phyloP scores from a whole-genome alignment of 2,113 vertebrate species.

The Melanerpes aurifrons region DNA sequence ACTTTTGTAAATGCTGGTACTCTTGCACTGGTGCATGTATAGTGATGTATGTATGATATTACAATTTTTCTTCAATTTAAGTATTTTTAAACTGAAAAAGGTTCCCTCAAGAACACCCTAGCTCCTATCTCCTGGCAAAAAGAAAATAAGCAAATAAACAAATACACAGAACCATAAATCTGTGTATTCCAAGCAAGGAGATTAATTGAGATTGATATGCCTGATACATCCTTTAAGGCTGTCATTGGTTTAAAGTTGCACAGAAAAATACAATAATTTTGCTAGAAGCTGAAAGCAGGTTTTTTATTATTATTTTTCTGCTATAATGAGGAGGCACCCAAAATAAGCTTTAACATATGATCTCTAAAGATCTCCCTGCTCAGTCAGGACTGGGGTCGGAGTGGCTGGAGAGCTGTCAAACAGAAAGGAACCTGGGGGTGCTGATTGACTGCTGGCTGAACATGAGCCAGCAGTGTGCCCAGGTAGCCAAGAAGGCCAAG shows the following conservation, averaged over 20 bases:
- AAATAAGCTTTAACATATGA: neutral
- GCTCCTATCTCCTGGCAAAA: fast-evolving
- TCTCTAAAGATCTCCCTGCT: neutral
- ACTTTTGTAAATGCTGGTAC: neutral
- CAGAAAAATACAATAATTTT: neutral
- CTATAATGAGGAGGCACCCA: neutral
- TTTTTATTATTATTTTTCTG: neutral
- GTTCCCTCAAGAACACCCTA: fast-evolving
- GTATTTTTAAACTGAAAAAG: neutral
- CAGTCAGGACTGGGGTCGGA: neutral
- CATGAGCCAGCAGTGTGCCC: no score
- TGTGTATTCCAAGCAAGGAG: neutral
- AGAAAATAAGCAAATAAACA: fast-evolving
- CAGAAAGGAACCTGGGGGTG: no score
- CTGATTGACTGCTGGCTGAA: no score
- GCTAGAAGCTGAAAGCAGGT: neutral
- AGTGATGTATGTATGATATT: neutral
- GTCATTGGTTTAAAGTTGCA: neutral
- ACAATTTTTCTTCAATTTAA: neutral
- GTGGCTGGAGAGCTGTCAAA: no score
- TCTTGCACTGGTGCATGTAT: neutral
- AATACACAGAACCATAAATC: neutral
- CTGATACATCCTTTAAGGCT: neutral
- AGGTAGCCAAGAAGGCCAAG: no score
- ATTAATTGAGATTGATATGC: neutral